phyloP scores from a whole-genome alignment of 2,888 invertebrate species.

The Drosophila niveifrons region DNA sequence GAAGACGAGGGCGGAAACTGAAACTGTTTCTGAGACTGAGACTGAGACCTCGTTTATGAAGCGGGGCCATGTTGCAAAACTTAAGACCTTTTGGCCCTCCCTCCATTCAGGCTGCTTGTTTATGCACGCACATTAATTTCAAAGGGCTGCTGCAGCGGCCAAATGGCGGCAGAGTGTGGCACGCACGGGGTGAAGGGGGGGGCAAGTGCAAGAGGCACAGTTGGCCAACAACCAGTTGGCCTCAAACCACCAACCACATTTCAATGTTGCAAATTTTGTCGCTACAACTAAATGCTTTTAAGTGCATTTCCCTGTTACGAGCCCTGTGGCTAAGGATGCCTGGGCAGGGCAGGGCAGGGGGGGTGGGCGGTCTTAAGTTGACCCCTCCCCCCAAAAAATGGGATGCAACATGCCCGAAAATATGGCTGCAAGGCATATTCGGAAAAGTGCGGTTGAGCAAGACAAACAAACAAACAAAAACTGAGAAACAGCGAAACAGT shows the following conservation, averaged over 20 bases:
- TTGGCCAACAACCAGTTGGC: slow-evolving; percentile 25
- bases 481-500: slow-evolving; percentile 1
- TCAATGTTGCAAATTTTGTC: slow-evolving; percentile 73
- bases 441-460: slow-evolving; percentile 24
- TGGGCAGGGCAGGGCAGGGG: background rate
- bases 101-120: slow-evolving; percentile 52
- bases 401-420: slow-evolving; percentile 33
- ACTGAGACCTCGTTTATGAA: slow-evolving; percentile 36
- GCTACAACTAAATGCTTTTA: slow-evolving; percentile 80
- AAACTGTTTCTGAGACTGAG: no score
- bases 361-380: slow-evolving; percentile 6
- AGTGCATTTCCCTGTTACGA: slow-evolving; percentile 71
- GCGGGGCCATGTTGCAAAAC: slow-evolving; percentile 57
- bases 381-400: slow-evolving; percentile 22
- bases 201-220: slow-evolving; percentile 18
- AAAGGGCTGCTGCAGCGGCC: slow-evolving; percentile 57
- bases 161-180: slow-evolving; percentile 14
- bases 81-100: slow-evolving; percentile 50
- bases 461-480: slow-evolving; percentile 18
- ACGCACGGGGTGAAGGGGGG: background rate
- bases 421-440: slow-evolving; percentile 34
- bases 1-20: slow-evolving; percentile 2
- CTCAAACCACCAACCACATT: slow-evolving; percentile 64
- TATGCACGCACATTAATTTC: slow-evolving; percentile 79
- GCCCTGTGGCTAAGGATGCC: background rate